Percentiles rank a stretch among this genome's conserved stretches.
Conservation (phyloP, 2,888 invertebrate species). For the Azorinus chamasolen region DNA sequence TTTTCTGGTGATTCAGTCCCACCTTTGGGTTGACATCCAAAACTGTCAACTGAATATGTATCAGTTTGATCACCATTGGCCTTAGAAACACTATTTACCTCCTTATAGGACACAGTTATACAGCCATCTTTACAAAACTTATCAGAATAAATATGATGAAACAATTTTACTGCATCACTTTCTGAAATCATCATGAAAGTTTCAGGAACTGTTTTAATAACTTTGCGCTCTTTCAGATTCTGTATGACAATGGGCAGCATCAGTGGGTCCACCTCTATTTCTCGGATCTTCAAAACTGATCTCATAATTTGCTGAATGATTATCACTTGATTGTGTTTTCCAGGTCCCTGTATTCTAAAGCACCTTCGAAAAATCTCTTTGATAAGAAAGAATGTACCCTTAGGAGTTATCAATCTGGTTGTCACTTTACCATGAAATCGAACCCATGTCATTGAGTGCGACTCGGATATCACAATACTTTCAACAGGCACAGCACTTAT, state of each 20-base stretch:
- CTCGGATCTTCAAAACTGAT: constrained; percentile 29
- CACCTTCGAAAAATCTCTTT: constrained; percentile 39
- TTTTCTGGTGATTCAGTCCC: too few species aligned
- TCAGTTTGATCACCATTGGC: too few species aligned
- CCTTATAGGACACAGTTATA: constrained; percentile 14
- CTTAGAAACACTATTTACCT: background rate
- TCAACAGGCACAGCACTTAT: background rate
- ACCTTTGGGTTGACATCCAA: too few species aligned
- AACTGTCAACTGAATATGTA: too few species aligned
- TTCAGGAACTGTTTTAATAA: constrained; percentile 33
- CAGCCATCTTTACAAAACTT: constrained; percentile 29
- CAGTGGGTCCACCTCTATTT: constrained; percentile 20
- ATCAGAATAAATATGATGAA: constrained; percentile 25
- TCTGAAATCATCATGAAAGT: constrained; percentile 31
- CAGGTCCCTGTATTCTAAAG: constrained; percentile 33
- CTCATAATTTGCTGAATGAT: constrained; percentile 17
- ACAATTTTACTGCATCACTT: constrained; percentile 26
- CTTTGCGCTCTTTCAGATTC: constrained; percentile 22
- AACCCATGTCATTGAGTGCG: constrained; percentile 42
- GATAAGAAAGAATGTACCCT: constrained; percentile 38
- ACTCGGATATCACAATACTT: background rate
- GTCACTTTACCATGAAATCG: constrained; percentile 35
- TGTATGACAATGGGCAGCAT: constrained; percentile 29
- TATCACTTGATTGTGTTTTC: constrained; percentile 14
- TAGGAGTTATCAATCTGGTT: constrained; percentile 23